phyloP scores from a whole-genome alignment of 1,140 invertebrate species.

The silkworm (Bombyx mori) region DNA sequence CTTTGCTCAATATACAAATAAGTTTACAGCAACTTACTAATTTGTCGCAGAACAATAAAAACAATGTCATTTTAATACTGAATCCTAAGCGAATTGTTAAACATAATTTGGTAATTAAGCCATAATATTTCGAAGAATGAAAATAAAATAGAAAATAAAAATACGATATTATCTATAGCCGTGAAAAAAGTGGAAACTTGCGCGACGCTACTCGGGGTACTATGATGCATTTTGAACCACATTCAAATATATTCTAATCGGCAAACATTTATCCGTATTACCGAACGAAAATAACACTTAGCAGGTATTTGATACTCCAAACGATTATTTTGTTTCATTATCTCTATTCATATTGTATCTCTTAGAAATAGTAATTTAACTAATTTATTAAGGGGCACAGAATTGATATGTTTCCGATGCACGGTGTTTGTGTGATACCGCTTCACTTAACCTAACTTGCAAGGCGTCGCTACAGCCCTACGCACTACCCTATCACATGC shows the following conservation, averaged over 20 bases:
- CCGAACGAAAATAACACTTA: constrained; percentile 65
- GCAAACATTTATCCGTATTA: constrained; percentile 27
- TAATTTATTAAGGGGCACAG: constrained; percentile 72
- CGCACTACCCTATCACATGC: constrained; percentile 67
- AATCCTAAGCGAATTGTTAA: constrained; percentile 58
- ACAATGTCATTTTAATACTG: constrained; percentile 62
- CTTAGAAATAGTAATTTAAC: constrained; percentile 63
- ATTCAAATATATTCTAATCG: constrained; percentile 42
- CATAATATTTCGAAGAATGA: constrained; percentile 52
- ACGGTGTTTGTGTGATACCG: constrained; percentile 72
- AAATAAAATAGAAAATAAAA: constrained; percentile 53
- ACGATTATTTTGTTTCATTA: constrained; percentile 62
- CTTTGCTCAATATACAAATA: constrained; percentile 70
- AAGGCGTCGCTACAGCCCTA: constrained; percentile 69
- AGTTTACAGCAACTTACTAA: constrained; percentile 47
- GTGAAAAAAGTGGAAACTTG: constrained; percentile 40
- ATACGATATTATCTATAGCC: constrained; percentile 37
- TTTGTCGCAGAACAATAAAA: constrained; percentile 38
- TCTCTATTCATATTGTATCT: constrained; percentile 67
- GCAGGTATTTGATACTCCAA: constrained; percentile 63
- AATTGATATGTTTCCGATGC: constrained; percentile 73
- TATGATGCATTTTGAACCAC: constrained; percentile 40
- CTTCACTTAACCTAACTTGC: constrained; percentile 69
- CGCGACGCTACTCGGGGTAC: constrained; percentile 51
- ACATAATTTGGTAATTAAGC: constrained; percentile 67